Evolutionary conservation across 35 echinoderm and acorn worm species (phyloP).

Genomic region (Apostichopus californicus): DNA sequence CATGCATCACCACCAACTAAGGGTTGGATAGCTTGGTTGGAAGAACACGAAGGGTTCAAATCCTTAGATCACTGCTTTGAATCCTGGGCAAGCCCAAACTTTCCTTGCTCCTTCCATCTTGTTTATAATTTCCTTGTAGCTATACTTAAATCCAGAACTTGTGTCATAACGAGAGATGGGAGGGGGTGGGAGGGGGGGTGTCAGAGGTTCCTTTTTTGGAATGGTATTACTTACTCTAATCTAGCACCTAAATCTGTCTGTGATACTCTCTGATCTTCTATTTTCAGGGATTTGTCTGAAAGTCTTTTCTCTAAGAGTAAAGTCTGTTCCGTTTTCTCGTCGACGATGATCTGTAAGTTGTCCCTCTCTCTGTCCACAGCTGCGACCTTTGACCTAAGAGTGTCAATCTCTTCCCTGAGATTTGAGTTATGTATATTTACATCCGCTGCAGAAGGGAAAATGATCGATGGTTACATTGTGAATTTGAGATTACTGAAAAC

Average conservation of each 20-base stretch:
- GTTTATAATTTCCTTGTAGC: too few species aligned
- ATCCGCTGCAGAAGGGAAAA: slow-evolving; percentile 65
- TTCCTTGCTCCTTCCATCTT: too few species aligned
- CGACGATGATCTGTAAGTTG: slow-evolving; percentile 78
- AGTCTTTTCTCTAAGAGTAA: slow-evolving; percentile 69
- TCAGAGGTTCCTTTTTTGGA: not conserved
- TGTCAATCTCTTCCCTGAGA: slow-evolving; percentile 73
- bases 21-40: too few species aligned
- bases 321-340: slow-evolving; percentile 90
- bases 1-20: too few species aligned
- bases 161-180: too few species aligned
- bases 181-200: too few species aligned
- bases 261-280: slow-evolving; percentile 77
- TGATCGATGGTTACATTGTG: not conserved
- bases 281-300: slow-evolving; percentile 49
- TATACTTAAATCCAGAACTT: too few species aligned
- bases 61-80: too few species aligned
- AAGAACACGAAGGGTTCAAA: too few species aligned
- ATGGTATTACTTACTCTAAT: slow-evolving; percentile 80
- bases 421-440: slow-evolving; percentile 71
- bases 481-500: too few species aligned
- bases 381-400: slow-evolving; percentile 75
- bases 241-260: slow-evolving; percentile 76
- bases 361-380: slow-evolving; percentile 87
- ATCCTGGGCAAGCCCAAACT: too few species aligned